These are phyloP conservation scores for Caenorhabditis virilis DNA, from an alignment of 2,888 invertebrate species.

Conservation along the genomic window DNA sequence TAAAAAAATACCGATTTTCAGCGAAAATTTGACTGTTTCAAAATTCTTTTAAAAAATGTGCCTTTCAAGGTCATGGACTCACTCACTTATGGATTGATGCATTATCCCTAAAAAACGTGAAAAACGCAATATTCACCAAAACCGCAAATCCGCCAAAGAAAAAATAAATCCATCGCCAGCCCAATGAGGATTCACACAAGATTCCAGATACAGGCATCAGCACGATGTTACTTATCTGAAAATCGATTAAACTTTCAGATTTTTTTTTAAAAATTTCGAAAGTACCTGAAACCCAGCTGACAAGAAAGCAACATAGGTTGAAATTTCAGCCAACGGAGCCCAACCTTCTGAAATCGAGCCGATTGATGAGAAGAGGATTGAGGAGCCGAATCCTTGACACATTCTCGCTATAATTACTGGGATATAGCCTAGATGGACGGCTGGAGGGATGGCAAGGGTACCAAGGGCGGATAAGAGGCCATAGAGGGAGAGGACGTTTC, in stretches of 20 bases:
- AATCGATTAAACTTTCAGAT: neutral
- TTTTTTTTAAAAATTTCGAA: neutral
- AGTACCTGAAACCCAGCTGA: conserved; percentile 42
- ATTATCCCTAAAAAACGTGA: conserved; percentile 21
- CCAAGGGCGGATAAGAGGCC: conserved; percentile 12
- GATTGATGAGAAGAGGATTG: conserved; percentile 39
- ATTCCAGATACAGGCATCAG: conserved; percentile 41
- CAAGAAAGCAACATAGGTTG: conserved; percentile 41
- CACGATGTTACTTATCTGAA: conserved; percentile 31
- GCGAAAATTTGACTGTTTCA: too few relatives aligned
- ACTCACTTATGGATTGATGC: conserved; percentile 29
- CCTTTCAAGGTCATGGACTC: neutral
- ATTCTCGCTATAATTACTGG: conserved; percentile 18
- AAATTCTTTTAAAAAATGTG: too few relatives aligned
- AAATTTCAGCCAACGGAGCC: conserved; percentile 34
- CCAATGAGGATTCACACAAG: conserved; percentile 29
- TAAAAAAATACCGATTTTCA: too few relatives aligned
- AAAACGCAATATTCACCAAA: conserved; percentile 15
- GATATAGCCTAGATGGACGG: conserved; percentile 22
- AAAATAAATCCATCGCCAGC: conserved; percentile 41
- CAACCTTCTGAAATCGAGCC: conserved; percentile 43
- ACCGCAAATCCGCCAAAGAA: conserved; percentile 18
- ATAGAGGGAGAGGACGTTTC: conserved; percentile 25
- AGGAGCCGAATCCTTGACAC: conserved; percentile 35
- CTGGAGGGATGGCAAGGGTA: conserved; percentile 18